Base-by-base conservation (phyloP, 2,888 invertebrate species). In the Eilema griseolum region DNA sequence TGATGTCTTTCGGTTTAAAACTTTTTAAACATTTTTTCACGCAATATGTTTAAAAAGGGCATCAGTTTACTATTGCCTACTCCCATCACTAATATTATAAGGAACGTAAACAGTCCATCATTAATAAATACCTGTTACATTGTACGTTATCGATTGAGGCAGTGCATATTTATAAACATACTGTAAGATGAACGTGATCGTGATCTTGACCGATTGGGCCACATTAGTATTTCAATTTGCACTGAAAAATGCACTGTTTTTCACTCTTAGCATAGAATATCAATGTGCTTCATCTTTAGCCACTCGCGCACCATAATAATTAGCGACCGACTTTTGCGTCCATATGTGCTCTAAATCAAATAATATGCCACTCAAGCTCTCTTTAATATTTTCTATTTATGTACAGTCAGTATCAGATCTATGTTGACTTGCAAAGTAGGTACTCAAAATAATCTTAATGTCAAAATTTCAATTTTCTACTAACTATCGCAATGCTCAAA, bases 291-390 rank as follows among this genome's bases (percentile, higher is more conserved):
- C 46, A 12, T 67, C 67, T 23, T 33, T 33, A 7, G 24, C 5
- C 24, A 62, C 62, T 68, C 20, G 20, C 37, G 20, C n/a, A n/a
- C n/a, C n/a, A n/a, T 65, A 60, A 52, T 37, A 62, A 61, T 59
- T 23, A 41, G 59, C n/a, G 60, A 23, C 23, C 28, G 52, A 57
- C 60, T 66, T 52, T 4, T 33, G n/a, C 59, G 46, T 23, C 56
- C 41, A 78, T 37, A 75, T 1, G 78, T 81, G 81, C 78, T 81
- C 81, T 74, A 79, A 81, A 59, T 68, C 28, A 28, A 28, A 28
- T 28, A 28, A n/a, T n/a, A n/a, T 59, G 31, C 72, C 71, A 75
- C 76, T 78, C 57, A 57, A 61, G 23, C 63, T 60, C 69, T 71
- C 74, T 77, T 61, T 26, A 75, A 52, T 71, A 68, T 67, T 69